Percentiles rank a stretch among this genome's conserved stretches.
These are phyloP conservation scores for Atethmia centrago DNA, from an alignment of 2,888 invertebrate genomes.

Conservation along the genomic window DNA sequence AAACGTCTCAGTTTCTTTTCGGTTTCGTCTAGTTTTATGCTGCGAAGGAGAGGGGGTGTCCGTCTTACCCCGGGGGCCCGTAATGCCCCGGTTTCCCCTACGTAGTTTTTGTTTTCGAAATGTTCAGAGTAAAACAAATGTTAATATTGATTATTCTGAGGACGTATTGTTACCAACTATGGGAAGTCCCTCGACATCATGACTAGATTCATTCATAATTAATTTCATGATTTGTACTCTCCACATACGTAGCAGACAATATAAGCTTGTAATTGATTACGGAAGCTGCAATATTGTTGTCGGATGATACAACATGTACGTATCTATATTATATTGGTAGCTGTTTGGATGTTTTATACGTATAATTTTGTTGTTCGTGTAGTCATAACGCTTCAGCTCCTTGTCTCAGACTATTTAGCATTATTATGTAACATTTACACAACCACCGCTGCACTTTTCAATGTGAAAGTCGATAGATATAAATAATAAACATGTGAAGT, in stretches of 20 bases:
- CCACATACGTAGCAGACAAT: slow-evolving; percentile 48
- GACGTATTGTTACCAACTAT: slow-evolving; percentile 11
- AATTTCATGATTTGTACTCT: slow-evolving; percentile 57
- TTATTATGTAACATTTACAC: background rate
- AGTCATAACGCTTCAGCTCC: background rate
- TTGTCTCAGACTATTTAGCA: background rate
- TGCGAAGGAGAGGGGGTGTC: no score
- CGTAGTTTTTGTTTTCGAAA: background rate
- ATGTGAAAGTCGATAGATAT: background rate
- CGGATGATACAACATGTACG: slow-evolving; percentile 43
- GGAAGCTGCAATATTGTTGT: slow-evolving; percentile 55
- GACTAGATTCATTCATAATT: slow-evolving; percentile 56
- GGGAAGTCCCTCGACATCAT: slow-evolving; percentile 33
- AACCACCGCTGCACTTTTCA: background rate
- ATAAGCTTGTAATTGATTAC: slow-evolving; percentile 65
- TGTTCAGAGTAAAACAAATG: background rate
- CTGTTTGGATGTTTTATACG: background rate
- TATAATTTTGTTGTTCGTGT: background rate
- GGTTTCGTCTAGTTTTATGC: no score
- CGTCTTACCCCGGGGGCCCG: no score
- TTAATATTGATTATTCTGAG: slow-evolving; percentile 16
- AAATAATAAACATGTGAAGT: background rate
- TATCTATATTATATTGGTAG: slow-evolving; percentile 1
- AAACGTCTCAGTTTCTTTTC: no score
- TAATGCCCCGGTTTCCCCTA: no score